Conservation (phyloP, 2,113 vertebrate genomes). For the Dolichotis patagonum region DNA sequence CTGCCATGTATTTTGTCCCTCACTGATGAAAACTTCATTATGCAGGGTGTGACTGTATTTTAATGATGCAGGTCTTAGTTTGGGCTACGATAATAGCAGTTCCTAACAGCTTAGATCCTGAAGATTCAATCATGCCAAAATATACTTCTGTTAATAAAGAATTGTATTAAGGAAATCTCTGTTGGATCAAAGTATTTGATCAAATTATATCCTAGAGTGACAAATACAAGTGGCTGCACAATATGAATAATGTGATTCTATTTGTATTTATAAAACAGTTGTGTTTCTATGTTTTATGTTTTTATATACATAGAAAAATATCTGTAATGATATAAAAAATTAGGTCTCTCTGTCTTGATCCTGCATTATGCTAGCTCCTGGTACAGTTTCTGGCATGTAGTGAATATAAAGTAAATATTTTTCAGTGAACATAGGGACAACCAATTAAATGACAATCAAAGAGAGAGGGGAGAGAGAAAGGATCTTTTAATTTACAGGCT, state of each 20-base stretch:
- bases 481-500: not conserved
- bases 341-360: not conserved
- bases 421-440: not conserved
- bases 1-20: not conserved
- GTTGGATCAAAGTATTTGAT: not conserved
- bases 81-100: not conserved
- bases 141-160: not conserved
- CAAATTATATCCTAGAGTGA: constrained; percentile 4
- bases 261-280: not conserved
- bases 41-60: not conserved
- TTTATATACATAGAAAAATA: not conserved
- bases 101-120: not conserved
- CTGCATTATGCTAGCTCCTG: not conserved
- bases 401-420: not conserved
- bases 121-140: not conserved
- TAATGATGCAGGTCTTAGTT: not conserved
- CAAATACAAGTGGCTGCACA: not conserved
- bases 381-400: not conserved
- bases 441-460: not conserved
- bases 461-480: not conserved
- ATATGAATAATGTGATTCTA: not conserved
- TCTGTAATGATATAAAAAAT: not conserved
- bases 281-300: not conserved
- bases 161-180: not conserved
- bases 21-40: not conserved